These are phyloP conservation scores for Nematopogon swammerdamellus DNA, from an alignment of 2,888 invertebrate species.

Conservation along the genomic window DNA sequence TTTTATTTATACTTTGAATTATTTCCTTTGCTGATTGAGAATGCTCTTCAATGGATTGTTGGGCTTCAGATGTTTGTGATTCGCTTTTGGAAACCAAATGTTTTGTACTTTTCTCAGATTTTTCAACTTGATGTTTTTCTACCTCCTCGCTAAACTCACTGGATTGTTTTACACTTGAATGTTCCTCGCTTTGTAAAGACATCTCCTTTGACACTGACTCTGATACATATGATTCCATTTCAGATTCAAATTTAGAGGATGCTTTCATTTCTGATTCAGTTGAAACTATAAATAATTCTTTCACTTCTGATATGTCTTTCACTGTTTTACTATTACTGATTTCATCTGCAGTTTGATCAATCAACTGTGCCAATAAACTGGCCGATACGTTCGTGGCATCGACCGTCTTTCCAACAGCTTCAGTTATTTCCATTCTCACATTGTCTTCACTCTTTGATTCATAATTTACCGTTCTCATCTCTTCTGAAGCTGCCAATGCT, in stretches of 20 bases:
- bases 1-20: background rate
- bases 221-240: too few relatives aligned
- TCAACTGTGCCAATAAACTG: slow-evolving; percentile 8
- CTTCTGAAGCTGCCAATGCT: slow-evolving; percentile 31
- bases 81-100: background rate
- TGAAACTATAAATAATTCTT: too few relatives aligned
- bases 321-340: slow-evolving; percentile 8
- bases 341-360: slow-evolving; percentile 14
- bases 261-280: too few relatives aligned
- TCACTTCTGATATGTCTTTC: too few relatives aligned
- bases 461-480: slow-evolving; percentile 19
- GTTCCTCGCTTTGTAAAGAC: background rate
- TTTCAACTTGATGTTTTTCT: too few relatives aligned
- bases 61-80: background rate
- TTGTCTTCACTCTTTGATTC: background rate
- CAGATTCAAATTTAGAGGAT: too few relatives aligned
- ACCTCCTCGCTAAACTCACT: too few relatives aligned
- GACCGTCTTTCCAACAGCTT: background rate
- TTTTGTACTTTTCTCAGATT: too few relatives aligned
- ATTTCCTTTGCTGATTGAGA: too few relatives aligned
- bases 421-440: background rate
- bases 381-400: slow-evolving; percentile 8
- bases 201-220: too few relatives aligned
- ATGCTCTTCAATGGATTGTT: background rate
- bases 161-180: too few relatives aligned